These are phyloP conservation scores for Geodia barretti DNA, from an alignment of 37 sponge, comb jelly and placozoan species.

Conservation along the genomic window DNA sequence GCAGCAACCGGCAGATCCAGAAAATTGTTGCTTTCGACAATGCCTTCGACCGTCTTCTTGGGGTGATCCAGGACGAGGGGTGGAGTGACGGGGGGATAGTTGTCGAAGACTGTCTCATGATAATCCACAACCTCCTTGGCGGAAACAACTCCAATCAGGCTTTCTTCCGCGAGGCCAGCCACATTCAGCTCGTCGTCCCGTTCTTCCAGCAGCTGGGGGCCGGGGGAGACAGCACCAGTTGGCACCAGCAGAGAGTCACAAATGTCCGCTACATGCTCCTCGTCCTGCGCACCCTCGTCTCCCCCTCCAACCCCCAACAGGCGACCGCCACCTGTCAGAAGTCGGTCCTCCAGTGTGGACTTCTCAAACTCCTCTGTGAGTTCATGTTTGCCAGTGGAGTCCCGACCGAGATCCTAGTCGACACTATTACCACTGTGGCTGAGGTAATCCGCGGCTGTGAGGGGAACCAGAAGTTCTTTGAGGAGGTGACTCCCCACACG, in stretches of 20 bases:
- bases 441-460: conserved; percentile 76
- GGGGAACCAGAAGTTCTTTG: conserved; percentile 71
- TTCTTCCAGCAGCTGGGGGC: conserved; percentile 42
- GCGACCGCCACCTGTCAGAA: conserved; percentile 64
- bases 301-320: conserved; percentile 72
- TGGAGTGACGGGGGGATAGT: conserved; percentile 92
- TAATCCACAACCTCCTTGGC: conserved; percentile 72
- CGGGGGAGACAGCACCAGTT: conserved; percentile 6
- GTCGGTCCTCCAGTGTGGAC: conserved; percentile 61
- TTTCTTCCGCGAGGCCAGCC: conserved; percentile 90
- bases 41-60: conserved; percentile 88
- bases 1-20: conserved; percentile 84
- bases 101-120: conserved; percentile 81
- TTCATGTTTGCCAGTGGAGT: conserved; percentile 86
- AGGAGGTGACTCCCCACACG: conserved; percentile 63
- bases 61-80: conserved; percentile 79
- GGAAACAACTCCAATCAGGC: conserved; percentile 88
- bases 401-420: conserved; percentile 64
- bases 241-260: conserved; percentile 51
- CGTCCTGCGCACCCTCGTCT: conserved; percentile 65
- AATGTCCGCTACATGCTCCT: conserved; percentile 56
- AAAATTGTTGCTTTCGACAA: conserved; percentile 97
- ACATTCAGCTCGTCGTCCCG: conserved; percentile 51
- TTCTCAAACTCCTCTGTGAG: conserved; percentile 56
- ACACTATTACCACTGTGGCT: conserved; percentile 83